These are phyloP conservation scores for Saguinus imperator DNA, from an alignment of 2,113 vertebrate genomes.

Conservation along the genomic window DNA sequence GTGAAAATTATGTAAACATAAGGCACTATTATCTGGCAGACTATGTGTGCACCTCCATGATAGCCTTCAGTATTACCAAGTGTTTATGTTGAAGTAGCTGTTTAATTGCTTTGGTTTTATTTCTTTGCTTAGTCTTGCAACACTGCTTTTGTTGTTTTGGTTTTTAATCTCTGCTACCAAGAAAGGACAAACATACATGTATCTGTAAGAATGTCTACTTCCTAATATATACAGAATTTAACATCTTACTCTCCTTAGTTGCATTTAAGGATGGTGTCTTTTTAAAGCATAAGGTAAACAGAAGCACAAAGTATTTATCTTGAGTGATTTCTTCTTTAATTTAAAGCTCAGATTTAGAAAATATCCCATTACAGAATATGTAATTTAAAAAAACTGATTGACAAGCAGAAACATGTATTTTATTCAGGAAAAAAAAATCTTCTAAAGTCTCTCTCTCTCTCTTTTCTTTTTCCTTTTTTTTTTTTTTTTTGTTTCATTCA, in stretches of 20 bases:
- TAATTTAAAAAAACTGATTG: not conserved
- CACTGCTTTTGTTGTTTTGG: not conserved
- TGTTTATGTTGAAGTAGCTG: not conserved
- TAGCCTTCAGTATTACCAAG: not conserved
- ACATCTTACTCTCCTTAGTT: constrained; percentile 28
- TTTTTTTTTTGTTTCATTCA: not conserved
- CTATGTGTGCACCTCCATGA: not conserved
- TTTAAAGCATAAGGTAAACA: constrained; percentile 30
- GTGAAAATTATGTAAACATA: not conserved
- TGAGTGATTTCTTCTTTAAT: not conserved
- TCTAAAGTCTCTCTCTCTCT: not conserved
- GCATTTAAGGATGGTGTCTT: not conserved
- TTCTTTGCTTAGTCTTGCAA: not conserved
- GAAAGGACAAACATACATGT: not conserved
- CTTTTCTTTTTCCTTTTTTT: not conserved
- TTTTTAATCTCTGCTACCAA: not conserved
- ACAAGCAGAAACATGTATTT: constrained; percentile 40
- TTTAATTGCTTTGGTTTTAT: not conserved
- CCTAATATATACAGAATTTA: not conserved
- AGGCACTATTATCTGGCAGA: not conserved
- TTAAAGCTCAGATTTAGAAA: constrained; percentile 50
- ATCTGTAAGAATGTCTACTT: constrained; percentile 1
- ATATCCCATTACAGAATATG: constrained; percentile 31
- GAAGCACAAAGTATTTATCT: not conserved
- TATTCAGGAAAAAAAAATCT: constrained; percentile 38